These are phyloP conservation scores for Pseudorectes ferrugineus DNA, from an alignment of 2,113 vertebrate genomes.

Conservation along the genomic window DNA sequence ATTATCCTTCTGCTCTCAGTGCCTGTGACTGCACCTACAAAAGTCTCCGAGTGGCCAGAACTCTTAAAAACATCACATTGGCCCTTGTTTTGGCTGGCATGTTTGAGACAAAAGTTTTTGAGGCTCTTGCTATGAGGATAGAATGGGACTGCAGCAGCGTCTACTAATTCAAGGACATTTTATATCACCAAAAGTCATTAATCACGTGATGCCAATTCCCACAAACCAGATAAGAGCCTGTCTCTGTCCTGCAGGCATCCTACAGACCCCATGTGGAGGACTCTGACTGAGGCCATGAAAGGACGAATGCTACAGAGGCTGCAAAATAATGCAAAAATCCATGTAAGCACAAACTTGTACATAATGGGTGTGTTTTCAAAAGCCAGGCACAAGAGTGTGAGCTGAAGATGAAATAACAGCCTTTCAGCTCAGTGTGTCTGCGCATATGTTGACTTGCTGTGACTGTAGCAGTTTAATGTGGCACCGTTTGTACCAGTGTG, in stretches of 20 bases:
- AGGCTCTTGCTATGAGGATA: background rate
- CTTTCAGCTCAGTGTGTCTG: conserved; percentile 13
- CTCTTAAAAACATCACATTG: background rate
- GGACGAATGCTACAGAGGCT: background rate
- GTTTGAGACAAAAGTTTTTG: background rate
- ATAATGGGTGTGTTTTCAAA: background rate
- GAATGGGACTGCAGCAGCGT: background rate
- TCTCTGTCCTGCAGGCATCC: background rate
- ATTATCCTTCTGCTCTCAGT: background rate
- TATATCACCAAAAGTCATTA: background rate
- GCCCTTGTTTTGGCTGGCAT: background rate
- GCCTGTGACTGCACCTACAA: background rate
- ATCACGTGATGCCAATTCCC: background rate
- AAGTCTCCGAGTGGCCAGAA: background rate
- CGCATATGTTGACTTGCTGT: background rate
- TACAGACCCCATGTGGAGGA: background rate
- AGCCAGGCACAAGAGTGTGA: background rate
- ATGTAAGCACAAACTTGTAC: background rate
- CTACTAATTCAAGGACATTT: background rate
- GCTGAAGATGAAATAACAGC: conserved; percentile 8
- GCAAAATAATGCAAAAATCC: background rate
- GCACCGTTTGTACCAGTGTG: background rate
- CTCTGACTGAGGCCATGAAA: background rate
- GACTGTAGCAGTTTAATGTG: background rate
- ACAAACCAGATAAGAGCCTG: background rate